Evolutionary conservation across 2,888 invertebrate genomes (phyloP), one percentile per base, ranked within the genome.

Genomic region (Congeria kusceri): DNA sequence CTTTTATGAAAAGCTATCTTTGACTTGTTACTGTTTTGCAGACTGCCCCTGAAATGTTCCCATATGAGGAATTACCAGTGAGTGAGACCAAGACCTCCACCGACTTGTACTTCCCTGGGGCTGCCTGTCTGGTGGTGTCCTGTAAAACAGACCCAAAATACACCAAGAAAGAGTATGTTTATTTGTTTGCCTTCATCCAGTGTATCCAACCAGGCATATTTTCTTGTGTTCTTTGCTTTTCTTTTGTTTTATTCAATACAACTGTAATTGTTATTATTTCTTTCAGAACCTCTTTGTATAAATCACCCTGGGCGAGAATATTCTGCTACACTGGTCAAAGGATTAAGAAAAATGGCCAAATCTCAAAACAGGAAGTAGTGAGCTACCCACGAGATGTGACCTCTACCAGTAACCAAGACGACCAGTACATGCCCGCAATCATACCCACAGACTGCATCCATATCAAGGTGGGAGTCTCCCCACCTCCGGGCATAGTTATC

Each of bases 21-120:
- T n/a, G n/a, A n/a, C n/a, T 39, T 39, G 39, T 39, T 58, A 9
- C 11, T 29, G 58, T 27, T 28, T 69, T 72, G 0, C 44, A 93
- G 91, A 91, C 91, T 64, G 91, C 91, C 2, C 92, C 92, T 18
- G 93, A 93, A 83, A 91, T 92, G 89, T 93, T 94, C 85, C 90
- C 91, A 3, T 89, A 71, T 78, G 91, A 93, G 78, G 92, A 93
- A 72, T 88, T 91, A 65, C 89, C 91, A 0, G 91, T 93, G 27
- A 90, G 88, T 20, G 92, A 93, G 73, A 86, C 88, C 0, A 92
- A 92, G 78, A 84, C 91, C 15, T 90, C 85, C 71, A 92, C 92
- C 39, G 92, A 92, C 77, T 84, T 93, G 29, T 87, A 90, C 63
- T 92, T 93, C 81, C 91, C 92, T 27, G 91, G 90, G 23, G 92